phyloP scores from a whole-genome alignment of 2,113 vertebrate genomes.

The Leptobrachium ailaonicum region DNA sequence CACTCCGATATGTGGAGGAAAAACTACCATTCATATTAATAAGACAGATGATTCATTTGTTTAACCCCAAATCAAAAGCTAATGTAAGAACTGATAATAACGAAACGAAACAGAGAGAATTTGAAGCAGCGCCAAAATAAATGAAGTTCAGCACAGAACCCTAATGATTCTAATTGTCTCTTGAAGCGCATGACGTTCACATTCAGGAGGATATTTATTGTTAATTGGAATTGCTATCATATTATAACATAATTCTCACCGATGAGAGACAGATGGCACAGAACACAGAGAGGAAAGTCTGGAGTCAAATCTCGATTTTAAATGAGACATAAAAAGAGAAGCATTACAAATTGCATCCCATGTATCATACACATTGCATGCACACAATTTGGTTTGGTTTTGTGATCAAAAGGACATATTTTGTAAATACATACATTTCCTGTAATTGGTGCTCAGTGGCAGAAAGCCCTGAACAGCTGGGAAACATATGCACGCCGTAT shows the following conservation, averaged over 20 bases:
- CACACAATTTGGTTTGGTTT: conserved; percentile 57
- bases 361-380: conserved; percentile 48
- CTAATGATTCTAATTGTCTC: conserved; percentile 37
- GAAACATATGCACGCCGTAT: conserved; percentile 72
- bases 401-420: conserved; percentile 63
- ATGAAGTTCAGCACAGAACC: conserved; percentile 48
- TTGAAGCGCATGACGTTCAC: conserved; percentile 3
- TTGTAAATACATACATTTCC: conserved; percentile 72
- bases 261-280: conserved; percentile 26
- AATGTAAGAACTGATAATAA: conserved; percentile 10
- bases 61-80: conserved; percentile 44
- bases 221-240: conserved; percentile 26
- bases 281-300: neutral
- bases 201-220: conserved; percentile 38
- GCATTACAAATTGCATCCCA: conserved; percentile 47
- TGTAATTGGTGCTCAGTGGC: conserved; percentile 62
- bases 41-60: conserved; percentile 52
- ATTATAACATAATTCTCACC: conserved; percentile 28
- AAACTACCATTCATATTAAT: conserved; percentile 44
- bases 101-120: conserved; percentile 15
- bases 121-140: conserved; percentile 57
- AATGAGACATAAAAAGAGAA: conserved; percentile 52
- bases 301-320: conserved; percentile 43
- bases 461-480: conserved; percentile 68
- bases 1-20: conserved; percentile 62